A percentile compares a stretch with the other conserved stretches of the same genome.
These are phyloP conservation scores for Oncopodura yosiiana DNA, from an alignment of 1,140 invertebrate species.

Conservation along the genomic window DNA sequence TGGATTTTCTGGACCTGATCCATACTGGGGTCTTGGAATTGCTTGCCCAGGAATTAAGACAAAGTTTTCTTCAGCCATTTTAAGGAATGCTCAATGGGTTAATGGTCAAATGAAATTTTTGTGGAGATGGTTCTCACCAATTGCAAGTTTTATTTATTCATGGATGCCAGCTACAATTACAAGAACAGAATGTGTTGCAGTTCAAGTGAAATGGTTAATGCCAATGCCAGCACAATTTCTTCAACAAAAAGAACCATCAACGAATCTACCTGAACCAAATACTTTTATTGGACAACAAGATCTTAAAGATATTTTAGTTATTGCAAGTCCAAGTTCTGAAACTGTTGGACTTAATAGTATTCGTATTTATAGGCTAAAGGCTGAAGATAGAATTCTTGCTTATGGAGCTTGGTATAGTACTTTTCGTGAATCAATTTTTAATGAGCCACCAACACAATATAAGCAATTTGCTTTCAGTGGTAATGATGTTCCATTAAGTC, in stretches of 20 bases:
- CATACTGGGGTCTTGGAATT: constrained; percentile 20
- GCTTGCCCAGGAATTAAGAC: background rate
- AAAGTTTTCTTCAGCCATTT: background rate
- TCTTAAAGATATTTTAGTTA: background rate
- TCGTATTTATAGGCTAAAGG: constrained; percentile 8
- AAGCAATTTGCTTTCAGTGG: background rate
- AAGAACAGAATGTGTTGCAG: constrained; percentile 4
- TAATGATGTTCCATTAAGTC: background rate
- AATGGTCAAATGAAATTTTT: constrained; percentile 11
- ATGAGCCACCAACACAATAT: background rate
- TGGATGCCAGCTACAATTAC: constrained; percentile 1
- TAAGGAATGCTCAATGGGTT: constrained; percentile 13
- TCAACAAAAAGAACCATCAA: background rate
- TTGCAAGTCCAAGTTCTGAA: constrained; percentile 26
- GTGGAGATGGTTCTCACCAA: constrained; percentile 13
- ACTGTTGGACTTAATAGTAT: constrained; percentile 21
- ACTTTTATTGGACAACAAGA: background rate
- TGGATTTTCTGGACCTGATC: constrained; percentile 27
- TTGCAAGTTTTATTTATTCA: constrained; percentile 19
- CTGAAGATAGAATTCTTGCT: constrained; percentile 6
- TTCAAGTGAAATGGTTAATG: constrained; percentile 23
- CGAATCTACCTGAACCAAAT: background rate
- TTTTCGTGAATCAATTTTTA: constrained; percentile 7
- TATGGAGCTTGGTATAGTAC: constrained; percentile 4
- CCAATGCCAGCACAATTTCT: background rate